Base-by-base conservation (phyloP, 2,797 vertebrate genomes). In the Parauchenoglanis ngamensis region DNA sequence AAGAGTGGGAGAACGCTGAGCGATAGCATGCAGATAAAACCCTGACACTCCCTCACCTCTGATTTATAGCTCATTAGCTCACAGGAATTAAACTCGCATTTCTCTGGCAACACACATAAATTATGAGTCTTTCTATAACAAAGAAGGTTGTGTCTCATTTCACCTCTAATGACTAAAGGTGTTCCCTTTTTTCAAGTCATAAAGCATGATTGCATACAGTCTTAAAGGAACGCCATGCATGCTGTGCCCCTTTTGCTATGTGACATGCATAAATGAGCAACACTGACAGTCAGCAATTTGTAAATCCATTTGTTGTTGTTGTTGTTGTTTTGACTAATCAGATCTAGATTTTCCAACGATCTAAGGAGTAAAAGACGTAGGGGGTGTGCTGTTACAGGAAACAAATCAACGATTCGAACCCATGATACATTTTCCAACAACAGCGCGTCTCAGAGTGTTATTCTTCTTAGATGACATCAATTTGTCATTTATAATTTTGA, bases 71-170 rank as follows among this genome's bases (percentile, higher is more conserved):
- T 94, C 90, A 91, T 94, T 95, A 95, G 92, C 89, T 81, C 89
- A 84, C 89, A 94, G 91, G 93, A 95, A 96, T 95, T 95, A 95
- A 95, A 95, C 92, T 92, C 92, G 91, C 93, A 92, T 94, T 92
- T 93, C 90, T 90, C 92, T 89, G 92, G 93, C 91, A 91, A 90
- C 56, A 44, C 87, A 90, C 93, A 95, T 95, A 93, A 94, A 95
- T 95, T 93, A 94, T 94, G 94, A 94, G 94, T 90, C 63, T 83
- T 82, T 83, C 46, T 31, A 67, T 83, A 83, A 83, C 80, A 85
- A 88, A 49, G 85, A 67, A 84, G 82, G 87, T 80, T 87, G 86
- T 85, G 85, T 90, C 92, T 94, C 92, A 92, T 92, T 92, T 95
- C 92, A 92, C 91, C 92, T 93, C 92, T 94, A 95, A 94, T 94